Evolutionary conservation across 2,797 vertebrate genomes (phyloP).

Genomic region (Spinus olivaceus): DNA sequence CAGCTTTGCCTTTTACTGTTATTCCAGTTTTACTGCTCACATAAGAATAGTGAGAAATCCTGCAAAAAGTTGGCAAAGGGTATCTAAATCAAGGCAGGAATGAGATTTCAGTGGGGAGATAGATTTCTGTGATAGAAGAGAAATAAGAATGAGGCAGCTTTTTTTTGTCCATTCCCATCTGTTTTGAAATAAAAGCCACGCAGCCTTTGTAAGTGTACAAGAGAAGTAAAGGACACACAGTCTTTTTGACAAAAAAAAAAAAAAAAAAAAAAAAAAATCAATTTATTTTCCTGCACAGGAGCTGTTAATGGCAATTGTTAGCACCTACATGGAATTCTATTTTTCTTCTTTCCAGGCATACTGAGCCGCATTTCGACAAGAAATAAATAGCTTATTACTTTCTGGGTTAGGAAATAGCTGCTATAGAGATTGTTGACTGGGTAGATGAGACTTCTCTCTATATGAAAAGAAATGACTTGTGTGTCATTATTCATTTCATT

Average conservation of each 20-base stretch:
- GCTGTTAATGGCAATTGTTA: background rate
- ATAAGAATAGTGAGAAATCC: background rate
- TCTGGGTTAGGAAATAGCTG: background rate
- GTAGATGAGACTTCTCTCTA: background rate
- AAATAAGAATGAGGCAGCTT: background rate
- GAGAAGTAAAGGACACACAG: background rate
- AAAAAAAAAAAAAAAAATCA: background rate
- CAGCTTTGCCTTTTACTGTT: background rate
- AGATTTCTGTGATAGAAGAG: background rate
- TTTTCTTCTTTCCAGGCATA: background rate
- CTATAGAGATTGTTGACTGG: background rate
- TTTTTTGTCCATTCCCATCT: background rate
- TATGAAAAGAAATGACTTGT: background rate
- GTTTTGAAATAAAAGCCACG: conserved; percentile 12
- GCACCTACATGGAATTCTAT: background rate
- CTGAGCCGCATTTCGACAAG: background rate
- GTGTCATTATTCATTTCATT: background rate
- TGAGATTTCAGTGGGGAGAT: background rate
- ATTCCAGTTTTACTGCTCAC: background rate
- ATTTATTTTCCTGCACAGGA: background rate
- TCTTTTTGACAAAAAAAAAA: background rate
- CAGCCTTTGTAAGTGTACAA: background rate
- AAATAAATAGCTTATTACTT: conserved; percentile 20
- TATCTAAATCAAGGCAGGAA: conserved; percentile 20
- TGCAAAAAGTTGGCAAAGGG: background rate